phyloP scores from a whole-genome alignment of 2,888 invertebrate genomes.

The Gibbula magus region DNA sequence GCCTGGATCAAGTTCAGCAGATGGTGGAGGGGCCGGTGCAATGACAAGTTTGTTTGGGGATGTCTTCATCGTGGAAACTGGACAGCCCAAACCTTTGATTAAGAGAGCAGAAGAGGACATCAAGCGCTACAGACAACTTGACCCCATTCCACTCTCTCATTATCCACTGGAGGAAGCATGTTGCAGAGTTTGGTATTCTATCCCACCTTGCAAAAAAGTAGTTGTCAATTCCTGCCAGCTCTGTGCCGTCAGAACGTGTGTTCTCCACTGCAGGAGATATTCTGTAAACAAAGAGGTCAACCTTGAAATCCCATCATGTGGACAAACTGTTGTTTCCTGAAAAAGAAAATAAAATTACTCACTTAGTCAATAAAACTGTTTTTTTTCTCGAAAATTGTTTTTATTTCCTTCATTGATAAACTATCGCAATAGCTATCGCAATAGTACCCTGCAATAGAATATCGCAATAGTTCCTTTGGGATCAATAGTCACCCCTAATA shows the following conservation, averaged over 20 bases:
- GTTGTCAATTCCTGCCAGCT: neutral
- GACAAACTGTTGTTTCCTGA: neutral
- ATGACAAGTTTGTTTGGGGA: slow-evolving; percentile 35
- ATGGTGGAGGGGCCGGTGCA: neutral
- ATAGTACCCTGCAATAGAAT: too few relatives aligned
- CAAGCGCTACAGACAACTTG: neutral
- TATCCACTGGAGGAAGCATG: neutral
- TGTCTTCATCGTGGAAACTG: slow-evolving; percentile 28
- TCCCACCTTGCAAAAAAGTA: neutral
- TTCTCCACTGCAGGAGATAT: neutral
- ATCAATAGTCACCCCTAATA: too few relatives aligned
- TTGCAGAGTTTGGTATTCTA: neutral
- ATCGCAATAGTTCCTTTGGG: too few relatives aligned
- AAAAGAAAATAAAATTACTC: neutral
- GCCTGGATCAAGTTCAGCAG: too few relatives aligned
- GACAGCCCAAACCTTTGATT: slow-evolving; percentile 20
- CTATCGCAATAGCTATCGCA: too few relatives aligned
- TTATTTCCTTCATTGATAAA: too few relatives aligned
- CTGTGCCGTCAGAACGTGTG: neutral
- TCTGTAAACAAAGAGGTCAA: neutral
- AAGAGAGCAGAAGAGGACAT: neutral
- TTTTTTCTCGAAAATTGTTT: too few relatives aligned
- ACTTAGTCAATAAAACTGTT: too few relatives aligned
- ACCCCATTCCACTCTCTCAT: neutral
- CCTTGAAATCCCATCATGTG: neutral